Evolutionary conservation across 1,140 invertebrate species (phyloP).

Genomic region (Aphidius ervi): DNA sequence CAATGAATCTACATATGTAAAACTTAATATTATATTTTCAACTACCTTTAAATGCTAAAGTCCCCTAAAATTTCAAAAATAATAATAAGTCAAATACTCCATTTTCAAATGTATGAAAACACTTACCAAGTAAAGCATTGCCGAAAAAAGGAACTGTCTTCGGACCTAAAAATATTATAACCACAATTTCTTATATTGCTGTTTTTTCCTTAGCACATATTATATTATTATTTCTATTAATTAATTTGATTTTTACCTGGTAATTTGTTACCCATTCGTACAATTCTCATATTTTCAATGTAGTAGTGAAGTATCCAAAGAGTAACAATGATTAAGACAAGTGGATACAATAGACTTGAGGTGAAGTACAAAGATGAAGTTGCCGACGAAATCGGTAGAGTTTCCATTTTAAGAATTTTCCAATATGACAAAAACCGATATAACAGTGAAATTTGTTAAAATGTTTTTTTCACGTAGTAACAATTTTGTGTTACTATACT

Average conservation of each 20-base stretch:
- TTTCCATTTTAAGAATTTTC: slow-evolving; percentile 33
- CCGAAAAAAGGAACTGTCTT: slow-evolving; percentile 57
- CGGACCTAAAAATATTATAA: slow-evolving; percentile 36
- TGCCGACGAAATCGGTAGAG: slow-evolving; percentile 23
- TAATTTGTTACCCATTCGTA: slow-evolving; percentile 39
- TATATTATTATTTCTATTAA: neutral
- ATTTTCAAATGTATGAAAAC: too few species aligned
- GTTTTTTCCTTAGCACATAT: too few species aligned
- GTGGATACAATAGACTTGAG: slow-evolving; percentile 28
- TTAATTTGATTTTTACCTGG: slow-evolving; percentile 35
- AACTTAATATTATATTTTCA: too few species aligned
- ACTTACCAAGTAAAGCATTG: slow-evolving; percentile 50
- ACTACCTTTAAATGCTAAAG: too few species aligned
- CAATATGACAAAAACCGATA: too few species aligned
- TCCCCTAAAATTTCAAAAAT: too few species aligned
- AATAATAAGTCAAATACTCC: too few species aligned
- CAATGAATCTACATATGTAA: too few species aligned
- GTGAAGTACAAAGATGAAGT: slow-evolving; percentile 27
- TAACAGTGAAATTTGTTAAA: too few species aligned
- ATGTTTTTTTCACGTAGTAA: too few species aligned
- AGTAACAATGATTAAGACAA: slow-evolving; percentile 23
- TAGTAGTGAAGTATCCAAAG: slow-evolving; percentile 39
- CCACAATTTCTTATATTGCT: neutral
- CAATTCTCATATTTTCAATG: slow-evolving; percentile 32
- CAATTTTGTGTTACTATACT: too few species aligned